Evolutionary conservation across 2,888 invertebrate genomes (phyloP).

Genomic region (Protophormia terraenovae): DNA sequence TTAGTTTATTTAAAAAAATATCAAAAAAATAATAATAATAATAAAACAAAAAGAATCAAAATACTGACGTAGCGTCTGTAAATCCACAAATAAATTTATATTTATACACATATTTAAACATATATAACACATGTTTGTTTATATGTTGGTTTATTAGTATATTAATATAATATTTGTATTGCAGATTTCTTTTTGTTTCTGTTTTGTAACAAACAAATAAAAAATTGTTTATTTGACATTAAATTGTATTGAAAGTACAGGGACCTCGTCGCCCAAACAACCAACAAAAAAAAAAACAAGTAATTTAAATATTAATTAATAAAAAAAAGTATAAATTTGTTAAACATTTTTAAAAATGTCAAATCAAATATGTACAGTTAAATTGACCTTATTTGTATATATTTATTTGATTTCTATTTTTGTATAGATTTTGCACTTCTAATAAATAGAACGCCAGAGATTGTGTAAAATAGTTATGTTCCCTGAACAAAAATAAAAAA

Average conservation of each 20-base stretch:
- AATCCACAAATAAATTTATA: not conserved
- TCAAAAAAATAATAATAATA: not conserved
- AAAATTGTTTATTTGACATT: not conserved
- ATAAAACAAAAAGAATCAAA: not conserved
- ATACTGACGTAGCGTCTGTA: conserved; percentile 12
- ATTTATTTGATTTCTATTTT: not conserved
- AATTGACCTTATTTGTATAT: not conserved
- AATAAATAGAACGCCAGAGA: not conserved
- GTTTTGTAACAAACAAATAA: not conserved
- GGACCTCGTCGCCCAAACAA: not conserved
- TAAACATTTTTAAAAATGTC: not conserved
- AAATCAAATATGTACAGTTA: not conserved
- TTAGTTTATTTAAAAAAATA: not conserved
- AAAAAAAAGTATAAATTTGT: not conserved
- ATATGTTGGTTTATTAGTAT: not conserved
- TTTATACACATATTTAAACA: not conserved
- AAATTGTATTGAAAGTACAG: conserved; percentile 9
- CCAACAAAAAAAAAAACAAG: no score
- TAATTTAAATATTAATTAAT: not conserved
- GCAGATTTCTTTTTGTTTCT: not conserved
- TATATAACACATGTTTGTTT: not conserved
- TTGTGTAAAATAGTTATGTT: not conserved
- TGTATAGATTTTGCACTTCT: not conserved
- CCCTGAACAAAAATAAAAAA: no score
- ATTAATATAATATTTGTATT: not conserved